Base-by-base conservation (phyloP, 2,888 invertebrate species). In the Anaspis maculata region DNA sequence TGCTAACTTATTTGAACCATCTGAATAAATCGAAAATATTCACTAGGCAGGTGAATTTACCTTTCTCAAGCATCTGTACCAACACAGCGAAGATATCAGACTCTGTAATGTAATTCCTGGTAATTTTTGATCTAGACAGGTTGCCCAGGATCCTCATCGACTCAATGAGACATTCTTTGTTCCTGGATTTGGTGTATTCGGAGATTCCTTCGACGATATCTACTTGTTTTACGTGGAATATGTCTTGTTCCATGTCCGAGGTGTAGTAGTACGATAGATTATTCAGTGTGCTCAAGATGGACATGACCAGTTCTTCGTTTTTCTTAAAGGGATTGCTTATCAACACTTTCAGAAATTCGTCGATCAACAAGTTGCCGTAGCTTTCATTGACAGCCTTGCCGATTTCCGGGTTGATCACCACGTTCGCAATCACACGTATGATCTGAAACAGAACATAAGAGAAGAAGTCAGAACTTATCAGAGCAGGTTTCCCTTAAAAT, bases 61-160 rank as follows among this genome's bases (percentile, higher is more conserved):
- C 72, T 46, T 72, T 72, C 23, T 75, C 71, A 27, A 79, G 59
- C 50, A 75, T 72, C 9, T 73, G 70, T 13, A 77, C 69, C 3
- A 83, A 67, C 14, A 68, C 56, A 25, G 71, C 66, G 15, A 83
- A 65, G 1, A 76, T 79, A 42, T 82, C 81, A 15, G 79, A 73
- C 27, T 77, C 71, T 42, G 81, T 73, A 36, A 87, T 71, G 44
- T 73, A 75, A 36, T 74, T 74, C 38, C 83, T 64, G 1, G 79
- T 76, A 39, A 70, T 62, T 57, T 73, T 71, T 13, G 80, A 79
- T 24, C 88, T 71, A 1, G 88, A 83, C 44, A 90, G 66, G 66
- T 90, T 90, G 15, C 88, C 89, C 44, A 87, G 73, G 32, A 88
- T 88, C 40, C 89, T 71, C 49, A 82, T 79, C 13, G 84, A 78